Percentiles rank a stretch among this genome's conserved stretches.
Evolutionary conservation across 2,113 vertebrate species (phyloP).

Genomic region (Fulica atra): DNA sequence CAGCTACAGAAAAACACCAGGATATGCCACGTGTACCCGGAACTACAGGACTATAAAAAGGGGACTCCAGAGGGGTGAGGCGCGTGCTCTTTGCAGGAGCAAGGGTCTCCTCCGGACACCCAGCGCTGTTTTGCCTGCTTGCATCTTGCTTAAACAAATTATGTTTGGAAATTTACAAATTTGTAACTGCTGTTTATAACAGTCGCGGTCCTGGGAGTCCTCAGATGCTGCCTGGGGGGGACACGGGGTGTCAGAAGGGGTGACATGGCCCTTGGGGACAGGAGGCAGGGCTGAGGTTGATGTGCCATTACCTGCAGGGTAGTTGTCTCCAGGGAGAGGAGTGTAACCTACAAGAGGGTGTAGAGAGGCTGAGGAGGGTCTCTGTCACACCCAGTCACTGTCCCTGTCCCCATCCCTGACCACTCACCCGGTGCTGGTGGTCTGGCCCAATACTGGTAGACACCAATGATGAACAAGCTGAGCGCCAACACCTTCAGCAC

Average conservation of each 20-base stretch:
- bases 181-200: no score
- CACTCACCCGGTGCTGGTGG: neutral
- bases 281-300: neutral
- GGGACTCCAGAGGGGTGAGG: no score
- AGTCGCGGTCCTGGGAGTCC: neutral
- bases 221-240: neutral
- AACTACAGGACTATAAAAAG: no score
- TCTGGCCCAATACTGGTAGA: neutral
- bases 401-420: no score
- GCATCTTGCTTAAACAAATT: no score
- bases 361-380: neutral
- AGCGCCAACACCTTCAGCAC: neutral
- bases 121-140: no score
- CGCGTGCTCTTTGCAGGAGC: no score
- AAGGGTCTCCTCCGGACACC: no score
- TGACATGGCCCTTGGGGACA: neutral
- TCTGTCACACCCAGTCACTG: neutral
- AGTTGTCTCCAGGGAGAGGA: neutral
- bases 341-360: neutral
- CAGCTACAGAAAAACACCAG: no score
- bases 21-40: no score
- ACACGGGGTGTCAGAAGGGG: neutral
- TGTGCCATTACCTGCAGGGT: neutral
- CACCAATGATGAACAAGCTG: accelerated
- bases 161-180: no score